Conservation (phyloP, 2,888 invertebrate species). For the Campoletis raptor region DNA sequence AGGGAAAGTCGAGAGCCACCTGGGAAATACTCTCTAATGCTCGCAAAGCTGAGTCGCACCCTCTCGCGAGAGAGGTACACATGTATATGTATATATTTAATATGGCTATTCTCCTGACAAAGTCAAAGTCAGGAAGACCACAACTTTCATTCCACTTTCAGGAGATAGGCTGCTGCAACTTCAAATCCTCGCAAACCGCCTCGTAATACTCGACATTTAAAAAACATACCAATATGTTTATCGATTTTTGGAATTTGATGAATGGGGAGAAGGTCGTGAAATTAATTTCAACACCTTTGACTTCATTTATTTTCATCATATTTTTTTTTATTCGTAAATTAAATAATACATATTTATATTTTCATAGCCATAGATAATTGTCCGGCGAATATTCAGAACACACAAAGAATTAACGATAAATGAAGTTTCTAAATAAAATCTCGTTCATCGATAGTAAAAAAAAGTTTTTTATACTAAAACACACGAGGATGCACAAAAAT, state of each 20-base stretch:
- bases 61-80: conserved; percentile 36
- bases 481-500: not conserved
- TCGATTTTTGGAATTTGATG: no score
- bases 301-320: not conserved
- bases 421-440: not conserved
- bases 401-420: not conserved
- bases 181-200: conserved; percentile 21
- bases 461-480: not conserved
- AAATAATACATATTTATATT: not conserved
- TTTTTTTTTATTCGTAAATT: not conserved
- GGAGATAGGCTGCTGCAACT: conserved; percentile 19
- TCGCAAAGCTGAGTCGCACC: conserved; percentile 75
- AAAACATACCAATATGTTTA: not conserved
- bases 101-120: conserved; percentile 30
- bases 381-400: not conserved
- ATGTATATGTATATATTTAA: conserved; percentile 4
- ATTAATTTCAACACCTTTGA: not conserved
- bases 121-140: conserved; percentile 40
- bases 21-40: conserved; percentile 80
- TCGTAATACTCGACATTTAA: conserved; percentile 35
- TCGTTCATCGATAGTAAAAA: not conserved
- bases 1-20: conserved; percentile 71
- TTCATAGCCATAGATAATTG: not conserved
- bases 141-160: conserved; percentile 44
- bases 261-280: not conserved